These are phyloP conservation scores for Cheilosia pagana DNA, from an alignment of 2,888 invertebrate genomes.

Conservation along the genomic window DNA sequence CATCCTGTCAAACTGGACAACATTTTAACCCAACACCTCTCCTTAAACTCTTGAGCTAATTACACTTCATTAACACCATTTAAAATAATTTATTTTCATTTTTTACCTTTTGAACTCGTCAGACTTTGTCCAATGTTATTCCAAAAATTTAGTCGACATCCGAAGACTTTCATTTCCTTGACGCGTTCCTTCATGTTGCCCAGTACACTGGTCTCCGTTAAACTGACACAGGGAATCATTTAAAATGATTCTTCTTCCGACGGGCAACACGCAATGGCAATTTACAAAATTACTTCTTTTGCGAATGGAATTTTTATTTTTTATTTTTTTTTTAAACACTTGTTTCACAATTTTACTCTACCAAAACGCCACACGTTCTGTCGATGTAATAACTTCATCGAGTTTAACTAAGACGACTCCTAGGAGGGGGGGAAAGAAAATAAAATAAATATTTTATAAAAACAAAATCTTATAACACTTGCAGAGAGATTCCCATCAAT, in stretches of 20 bases:
- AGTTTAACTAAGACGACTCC: conserved; percentile 48
- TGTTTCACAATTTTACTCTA: conserved; percentile 32
- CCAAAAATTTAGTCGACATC: conserved; percentile 85
- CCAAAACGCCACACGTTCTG: conserved; percentile 33
- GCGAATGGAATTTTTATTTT: conserved; percentile 12
- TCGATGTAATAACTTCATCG: conserved; percentile 56
- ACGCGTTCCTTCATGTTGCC: conserved; percentile 85
- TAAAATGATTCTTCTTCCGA: conserved; percentile 61
- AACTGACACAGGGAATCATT: conserved; percentile 84
- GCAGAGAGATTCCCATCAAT: conserved; percentile 41
- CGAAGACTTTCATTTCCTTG: conserved; percentile 85
- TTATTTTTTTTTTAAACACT: conserved; percentile 13
- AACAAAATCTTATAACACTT: conserved; percentile 4
- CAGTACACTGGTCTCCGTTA: conserved; percentile 84
- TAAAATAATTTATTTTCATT: neutral
- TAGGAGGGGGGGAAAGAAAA: conserved; percentile 27
- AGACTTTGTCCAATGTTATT: conserved; percentile 84
- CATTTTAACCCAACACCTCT: no score
- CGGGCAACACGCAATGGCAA: conserved; percentile 43
- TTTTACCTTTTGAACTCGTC: conserved; percentile 82
- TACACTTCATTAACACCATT: no score
- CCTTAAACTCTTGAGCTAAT: no score
- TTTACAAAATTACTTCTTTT: conserved; percentile 15
- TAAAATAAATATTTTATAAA: conserved; percentile 29
- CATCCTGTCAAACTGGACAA: no score